Percentiles rank a stretch among this genome's conserved stretches.
Evolutionary conservation across 2,797 vertebrate species (phyloP).

Genomic region (Xenentodon cancila): DNA sequence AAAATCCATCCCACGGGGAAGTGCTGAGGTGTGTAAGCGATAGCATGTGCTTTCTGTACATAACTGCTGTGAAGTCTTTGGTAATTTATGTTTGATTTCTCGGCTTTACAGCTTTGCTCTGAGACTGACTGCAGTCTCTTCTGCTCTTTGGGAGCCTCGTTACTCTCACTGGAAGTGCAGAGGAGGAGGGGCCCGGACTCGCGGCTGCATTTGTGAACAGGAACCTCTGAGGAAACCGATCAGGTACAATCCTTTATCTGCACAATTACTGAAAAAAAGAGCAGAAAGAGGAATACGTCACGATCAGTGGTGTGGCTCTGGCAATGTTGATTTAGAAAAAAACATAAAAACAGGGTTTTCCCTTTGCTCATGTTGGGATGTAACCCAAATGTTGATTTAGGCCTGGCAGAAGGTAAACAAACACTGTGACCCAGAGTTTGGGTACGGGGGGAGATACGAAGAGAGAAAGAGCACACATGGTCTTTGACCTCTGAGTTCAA

Average conservation of each 20-base stretch:
- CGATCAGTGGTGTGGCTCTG: slow-evolving; percentile 34
- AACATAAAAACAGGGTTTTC: slow-evolving; percentile 13
- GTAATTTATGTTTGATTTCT: background rate
- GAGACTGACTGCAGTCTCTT: too few relatives aligned
- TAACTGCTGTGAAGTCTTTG: background rate
- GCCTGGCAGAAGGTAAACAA: slow-evolving; percentile 53
- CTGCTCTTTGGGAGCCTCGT: too few relatives aligned
- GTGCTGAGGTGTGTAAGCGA: too few relatives aligned
- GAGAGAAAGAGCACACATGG: slow-evolving; percentile 57
- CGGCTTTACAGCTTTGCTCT: background rate
- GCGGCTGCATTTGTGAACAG: too few relatives aligned
- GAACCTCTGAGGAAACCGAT: background rate
- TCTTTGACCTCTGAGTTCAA: slow-evolving; percentile 67
- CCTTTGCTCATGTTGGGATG: slow-evolving; percentile 17
- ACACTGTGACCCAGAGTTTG: slow-evolving; percentile 23
- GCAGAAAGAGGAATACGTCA: too few relatives aligned
- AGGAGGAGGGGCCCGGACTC: too few relatives aligned
- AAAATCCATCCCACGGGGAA: too few relatives aligned
- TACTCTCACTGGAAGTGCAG: too few relatives aligned
- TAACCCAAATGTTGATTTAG: slow-evolving; percentile 48
- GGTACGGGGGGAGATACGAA: slow-evolving; percentile 6
- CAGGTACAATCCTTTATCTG: background rate
- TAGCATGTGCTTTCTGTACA: background rate
- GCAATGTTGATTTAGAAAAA: slow-evolving; percentile 24
- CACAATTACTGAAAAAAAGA: background rate